These are phyloP conservation scores for Aphelenchoides besseyi DNA, from an alignment of 1,140 invertebrate species.

Conservation along the genomic window DNA sequence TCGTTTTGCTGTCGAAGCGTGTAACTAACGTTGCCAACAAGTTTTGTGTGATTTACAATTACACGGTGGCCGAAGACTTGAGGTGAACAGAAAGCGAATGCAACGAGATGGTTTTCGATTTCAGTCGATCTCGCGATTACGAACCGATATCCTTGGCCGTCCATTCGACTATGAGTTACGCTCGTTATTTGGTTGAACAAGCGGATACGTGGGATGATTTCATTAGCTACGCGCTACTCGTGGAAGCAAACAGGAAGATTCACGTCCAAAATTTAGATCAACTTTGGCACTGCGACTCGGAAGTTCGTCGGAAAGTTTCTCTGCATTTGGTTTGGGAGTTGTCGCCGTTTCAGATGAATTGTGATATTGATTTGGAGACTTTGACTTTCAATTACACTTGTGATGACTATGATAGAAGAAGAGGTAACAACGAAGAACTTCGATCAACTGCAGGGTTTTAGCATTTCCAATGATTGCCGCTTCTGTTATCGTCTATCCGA, in stretches of 20 bases:
- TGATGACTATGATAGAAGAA: neutral
- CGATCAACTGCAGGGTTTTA: neutral
- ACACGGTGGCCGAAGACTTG: constrained; percentile 21
- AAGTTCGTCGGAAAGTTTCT: constrained; percentile 8
- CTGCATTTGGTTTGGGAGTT: constrained; percentile 24
- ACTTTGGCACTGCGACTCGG: constrained; percentile 17
- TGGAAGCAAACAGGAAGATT: neutral
- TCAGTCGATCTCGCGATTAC: neutral
- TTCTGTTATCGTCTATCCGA: constrained; percentile 29
- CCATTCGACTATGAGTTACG: constrained; percentile 21
- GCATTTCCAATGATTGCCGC: constrained; percentile 11
- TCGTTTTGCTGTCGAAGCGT: neutral
- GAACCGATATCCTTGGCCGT: constrained; percentile 24
- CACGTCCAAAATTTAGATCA: neutral
- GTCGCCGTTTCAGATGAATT: constrained; percentile 14
- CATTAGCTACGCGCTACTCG: constrained; percentile 22
- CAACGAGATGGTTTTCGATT: neutral
- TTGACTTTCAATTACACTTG: neutral
- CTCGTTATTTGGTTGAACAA: neutral
- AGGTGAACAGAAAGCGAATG: constrained; percentile 6
- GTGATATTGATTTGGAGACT: constrained; percentile 15
- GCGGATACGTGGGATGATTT: constrained; percentile 26
- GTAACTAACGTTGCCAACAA: neutral
- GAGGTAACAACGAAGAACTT: neutral
- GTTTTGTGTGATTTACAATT: constrained; percentile 26